Base-by-base conservation (phyloP, 1,140 invertebrate genomes). In the Glomeris maerens region DNA sequence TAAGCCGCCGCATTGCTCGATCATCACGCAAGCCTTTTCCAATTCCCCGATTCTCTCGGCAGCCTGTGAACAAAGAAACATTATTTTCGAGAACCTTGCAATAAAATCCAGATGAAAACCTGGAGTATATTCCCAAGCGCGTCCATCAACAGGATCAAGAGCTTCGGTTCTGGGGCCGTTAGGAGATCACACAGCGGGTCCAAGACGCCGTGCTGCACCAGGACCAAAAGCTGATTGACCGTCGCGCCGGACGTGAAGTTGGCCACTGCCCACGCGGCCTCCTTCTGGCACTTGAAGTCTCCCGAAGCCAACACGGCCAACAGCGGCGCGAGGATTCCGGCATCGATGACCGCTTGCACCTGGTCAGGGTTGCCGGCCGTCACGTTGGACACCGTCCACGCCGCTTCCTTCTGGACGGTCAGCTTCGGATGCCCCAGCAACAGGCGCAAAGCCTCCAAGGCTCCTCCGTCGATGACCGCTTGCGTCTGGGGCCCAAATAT, bases 361-460 rank as follows among this genome's bases (percentile, higher is more conserved):
- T 88, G 84, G 0, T 74, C 61, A 31, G 69, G 59, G 60, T 80
- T 86, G 22, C 84, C 85, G 52, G 84, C 84, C 38, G 81, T 80
- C 27, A 88, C 80, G 60, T 87, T 89, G 23, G 83, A 85, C 27
- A 87, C 69, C 46, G 83, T 78, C 85, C 79, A 92, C 26, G 84
- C 79, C 55, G 84, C 79, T 68, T 89, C 85, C 66, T 88, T 82
- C 23, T 89, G 83, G 55, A 90, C 78, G 60, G 81, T 82, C 27
- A 75, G 67, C 55, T 84, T 85, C 3, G 64, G 64, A 62, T 91
- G 84, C 36, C 76, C 69, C 14, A 98, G 69, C 7, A 98, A 72
- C 7, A 68, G 62, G 3, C 73, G 72, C 46, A 95, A 74, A 55
- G 81, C 70, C 3, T 73, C 69, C 3, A 98, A 70, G 49, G 80